Evolutionary conservation across 2,888 invertebrate genomes (phyloP), one percentile per base, ranked within the genome.

Genomic region (Dioctria linearis): DNA sequence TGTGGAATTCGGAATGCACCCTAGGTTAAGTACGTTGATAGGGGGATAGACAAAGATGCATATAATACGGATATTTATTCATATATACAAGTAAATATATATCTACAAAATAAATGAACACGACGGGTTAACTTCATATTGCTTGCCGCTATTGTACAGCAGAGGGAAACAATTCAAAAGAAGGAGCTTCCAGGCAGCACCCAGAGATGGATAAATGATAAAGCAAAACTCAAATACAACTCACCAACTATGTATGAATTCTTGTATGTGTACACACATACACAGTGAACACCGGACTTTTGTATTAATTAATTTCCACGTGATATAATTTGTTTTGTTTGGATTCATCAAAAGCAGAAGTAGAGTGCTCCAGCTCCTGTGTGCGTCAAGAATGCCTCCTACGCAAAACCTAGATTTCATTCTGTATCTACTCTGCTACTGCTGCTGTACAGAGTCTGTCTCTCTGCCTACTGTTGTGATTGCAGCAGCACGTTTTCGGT

Each of bases 231-330:
- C 6, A 25, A 11, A 59, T 51, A 71, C 54, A 75, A 25, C 25
- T 25, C 25, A 25, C 59, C 11, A 49, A 39, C 78, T 59, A n/a
- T 59, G 25, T 25, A 25, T 25, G 25, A 25, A 25, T 25, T 25
- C 25, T 25, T 25, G 25, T 25, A 25, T 25, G 25, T 25, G 25
- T 25, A 1, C 2, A 1, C 25, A 25, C 2, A 25, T 2, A 59
- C 46, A 51, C 39, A 49, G 39, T 40, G 51, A 61, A 66, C 65
- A 63, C 42, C 46, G 63, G 67, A 46, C 51, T 80, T 80, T 82
- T 82, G 82, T 82, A 82, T 82, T 82, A 81, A 81, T 82, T 82
- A 82, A 78, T 81, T 82, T 82, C 82, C 81, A 82, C 81, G 78
- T 82, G 82, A 81, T 81, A 81, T 78, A 82, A 63, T 82, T 82